Conservation (phyloP, 1,140 invertebrate genomes). For the Drosophila paulistorum region DNA sequence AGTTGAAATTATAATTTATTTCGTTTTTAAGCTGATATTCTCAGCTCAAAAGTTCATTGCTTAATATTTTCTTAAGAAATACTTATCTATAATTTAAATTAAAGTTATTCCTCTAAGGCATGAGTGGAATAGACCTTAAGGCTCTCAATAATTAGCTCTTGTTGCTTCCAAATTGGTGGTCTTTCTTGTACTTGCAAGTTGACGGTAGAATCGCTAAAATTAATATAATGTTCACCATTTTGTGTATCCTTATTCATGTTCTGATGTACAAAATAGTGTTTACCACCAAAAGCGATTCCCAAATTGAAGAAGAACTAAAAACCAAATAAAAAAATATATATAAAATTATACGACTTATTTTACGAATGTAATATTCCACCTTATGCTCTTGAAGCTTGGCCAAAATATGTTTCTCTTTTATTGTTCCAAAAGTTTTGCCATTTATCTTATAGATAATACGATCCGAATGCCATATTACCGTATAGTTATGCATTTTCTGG, state of each 20-base stretch:
- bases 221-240: background rate
- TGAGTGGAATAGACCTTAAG: background rate
- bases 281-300: background rate
- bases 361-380: background rate
- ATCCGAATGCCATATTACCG: conserved; percentile 86
- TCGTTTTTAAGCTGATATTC: no score
- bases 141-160: background rate
- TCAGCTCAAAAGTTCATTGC: no score
- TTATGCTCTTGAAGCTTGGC: background rate
- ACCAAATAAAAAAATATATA: background rate
- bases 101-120: background rate
- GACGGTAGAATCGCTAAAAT: background rate
- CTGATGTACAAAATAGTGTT: background rate
- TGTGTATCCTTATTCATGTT: background rate
- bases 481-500: conserved; percentile 86
- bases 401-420: background rate
- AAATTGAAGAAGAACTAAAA: background rate
- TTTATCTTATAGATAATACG: conserved; percentile 84
- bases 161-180: background rate
- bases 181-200: no score
- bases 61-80: no score
- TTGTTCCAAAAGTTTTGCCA: conserved; percentile 62
- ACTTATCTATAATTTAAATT: no score
- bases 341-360: no score
- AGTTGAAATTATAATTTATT: no score